These are phyloP conservation scores for Sarcophaga caerulescens DNA, from an alignment of 2,888 invertebrate genomes.

Conservation along the genomic window DNA sequence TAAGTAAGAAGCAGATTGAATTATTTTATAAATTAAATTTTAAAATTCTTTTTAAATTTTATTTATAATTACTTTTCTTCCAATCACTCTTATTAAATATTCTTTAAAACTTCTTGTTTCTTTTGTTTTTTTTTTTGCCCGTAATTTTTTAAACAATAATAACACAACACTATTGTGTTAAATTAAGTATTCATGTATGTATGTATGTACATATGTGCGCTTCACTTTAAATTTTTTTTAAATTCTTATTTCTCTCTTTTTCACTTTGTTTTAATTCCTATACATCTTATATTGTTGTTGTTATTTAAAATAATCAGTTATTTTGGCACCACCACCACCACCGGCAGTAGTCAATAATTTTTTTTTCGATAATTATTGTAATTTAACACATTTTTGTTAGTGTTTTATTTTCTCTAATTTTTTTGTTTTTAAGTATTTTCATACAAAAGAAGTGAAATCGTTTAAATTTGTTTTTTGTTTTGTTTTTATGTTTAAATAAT, in stretches of 20 bases:
- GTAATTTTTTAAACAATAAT: no score
- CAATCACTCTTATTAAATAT: no score
- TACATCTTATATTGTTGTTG: constrained; percentile 14
- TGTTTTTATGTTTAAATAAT: constrained; percentile 10
- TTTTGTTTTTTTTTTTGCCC: no score
- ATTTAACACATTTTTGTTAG: constrained; percentile 55
- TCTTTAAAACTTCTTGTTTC: no score
- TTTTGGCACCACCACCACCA: background rate
- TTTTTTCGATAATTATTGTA: constrained; percentile 28
- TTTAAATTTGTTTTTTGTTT: constrained; percentile 21
- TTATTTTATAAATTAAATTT: no score
- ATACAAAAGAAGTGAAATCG: constrained; percentile 37
- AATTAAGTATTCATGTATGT: no score
- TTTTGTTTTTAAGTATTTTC: background rate
- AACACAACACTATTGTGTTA: no score
- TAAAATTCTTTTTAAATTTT: no score
- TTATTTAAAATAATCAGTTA: constrained; percentile 24
- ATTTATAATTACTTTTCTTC: no score
- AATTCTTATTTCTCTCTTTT: constrained; percentile 25
- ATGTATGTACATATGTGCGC: no score
- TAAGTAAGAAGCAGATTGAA: no score
- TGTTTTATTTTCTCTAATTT: constrained; percentile 20
- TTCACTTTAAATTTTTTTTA: background rate
- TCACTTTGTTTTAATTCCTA: constrained; percentile 25
- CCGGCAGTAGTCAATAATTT: background rate